Evolutionary conservation across 2,113 vertebrate genomes (phyloP).

Genomic region (Myotis brandtii): DNA sequence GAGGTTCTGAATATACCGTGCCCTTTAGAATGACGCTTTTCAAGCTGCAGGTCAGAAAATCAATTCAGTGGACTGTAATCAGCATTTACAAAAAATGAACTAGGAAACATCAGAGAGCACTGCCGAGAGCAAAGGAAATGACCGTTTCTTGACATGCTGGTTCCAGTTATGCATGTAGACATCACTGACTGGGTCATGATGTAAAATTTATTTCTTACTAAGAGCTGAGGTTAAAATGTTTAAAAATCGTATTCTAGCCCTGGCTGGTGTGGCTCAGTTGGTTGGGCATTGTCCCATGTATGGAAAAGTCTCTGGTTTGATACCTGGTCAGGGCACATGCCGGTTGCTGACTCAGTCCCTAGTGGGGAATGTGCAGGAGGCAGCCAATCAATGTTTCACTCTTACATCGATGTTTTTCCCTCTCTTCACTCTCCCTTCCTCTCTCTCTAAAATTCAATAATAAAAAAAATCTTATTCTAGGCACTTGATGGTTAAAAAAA

Average conservation of each 20-base stretch:
- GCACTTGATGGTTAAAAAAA: conserved; percentile 9
- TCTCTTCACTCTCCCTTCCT: too few relatives aligned
- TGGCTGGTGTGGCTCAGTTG: too few relatives aligned
- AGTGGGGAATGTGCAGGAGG: too few relatives aligned
- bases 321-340: too few relatives aligned
- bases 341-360: too few relatives aligned
- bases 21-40: not conserved
- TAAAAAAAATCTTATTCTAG: not conserved
- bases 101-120: not conserved
- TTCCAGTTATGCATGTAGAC: not conserved
- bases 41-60: not conserved
- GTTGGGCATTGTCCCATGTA: too few relatives aligned
- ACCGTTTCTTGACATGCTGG: not conserved
- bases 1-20: not conserved
- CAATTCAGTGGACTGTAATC: not conserved
- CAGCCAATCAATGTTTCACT: too few relatives aligned
- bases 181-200: not conserved
- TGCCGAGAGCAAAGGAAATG: not conserved
- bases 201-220: conserved; percentile 27
- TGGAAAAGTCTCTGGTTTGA: too few relatives aligned
- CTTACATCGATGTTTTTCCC: too few relatives aligned
- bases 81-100: not conserved
- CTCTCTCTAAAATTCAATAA: too few relatives aligned
- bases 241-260: not conserved
- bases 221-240: not conserved